Base-by-base conservation (phyloP, 2,113 vertebrate species). In the Epinephelus fuscoguttatus region DNA sequence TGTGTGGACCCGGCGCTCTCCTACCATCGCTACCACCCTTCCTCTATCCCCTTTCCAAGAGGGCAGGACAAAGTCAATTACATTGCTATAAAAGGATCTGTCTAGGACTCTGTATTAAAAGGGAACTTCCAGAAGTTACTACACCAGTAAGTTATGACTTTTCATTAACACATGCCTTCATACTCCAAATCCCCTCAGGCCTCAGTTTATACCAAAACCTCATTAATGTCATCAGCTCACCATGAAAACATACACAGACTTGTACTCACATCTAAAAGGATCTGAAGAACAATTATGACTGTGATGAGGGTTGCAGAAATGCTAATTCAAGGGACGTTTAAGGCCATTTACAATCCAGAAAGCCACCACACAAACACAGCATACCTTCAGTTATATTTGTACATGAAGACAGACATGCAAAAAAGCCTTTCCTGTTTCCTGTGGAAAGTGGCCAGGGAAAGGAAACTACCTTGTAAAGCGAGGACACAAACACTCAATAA, bases 371-470 rank as follows among this genome's bases (percentile, higher is more conserved):
- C 27, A 70, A 66, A 47, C 21, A 18, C 3, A 53, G 27, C 61
- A 27, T 60, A 86, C 49, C 76, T 90, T 77, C 23, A 70, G 19
- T 23, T 62, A 47, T 18, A 45, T 75, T 50, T 55, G 40, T 10
- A 30, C 56, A 80, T 23, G 11, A 85, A 80, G 83, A 79, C 66
- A 68, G 66, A 85, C 37, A 52, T 66, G 27, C 42, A 53, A 81
- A 84, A 82, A 50, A 19, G 60, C 59, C 3, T 87, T 85, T 89
- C 86, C 76, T 25, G 70, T 87, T 91, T 91, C 83, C 90, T 86
- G 82, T 89, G 88, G 84, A 89, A 87, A 63, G 78, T 13, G 27
- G 61, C 56, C 40, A 63, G 62, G 47, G 56, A 88, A 69, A 84
- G 85, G 83, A 91, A 89, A 75, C 66, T 55, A 79, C 53, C 0